These are phyloP conservation scores for Acanthosepion lycidas DNA, from an alignment of 2,888 invertebrate genomes.

Conservation along the genomic window DNA sequence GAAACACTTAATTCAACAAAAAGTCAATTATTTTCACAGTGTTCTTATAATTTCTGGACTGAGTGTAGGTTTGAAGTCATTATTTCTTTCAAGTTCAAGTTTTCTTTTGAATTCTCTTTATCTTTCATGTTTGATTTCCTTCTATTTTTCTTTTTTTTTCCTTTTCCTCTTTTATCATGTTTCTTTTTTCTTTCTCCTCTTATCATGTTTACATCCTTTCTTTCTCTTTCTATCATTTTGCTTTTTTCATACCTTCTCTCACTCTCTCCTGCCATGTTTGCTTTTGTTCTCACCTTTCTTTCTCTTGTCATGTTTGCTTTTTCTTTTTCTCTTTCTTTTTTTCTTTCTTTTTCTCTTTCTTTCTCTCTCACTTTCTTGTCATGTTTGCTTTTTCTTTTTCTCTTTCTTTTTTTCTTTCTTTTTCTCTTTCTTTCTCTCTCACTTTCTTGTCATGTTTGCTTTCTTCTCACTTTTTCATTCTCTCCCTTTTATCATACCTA, in stretches of 20 bases:
- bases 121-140: neutral
- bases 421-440: neutral
- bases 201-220: neutral
- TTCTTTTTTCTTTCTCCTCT: neutral
- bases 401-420: neutral
- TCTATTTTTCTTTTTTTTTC: neutral
- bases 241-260: neutral
- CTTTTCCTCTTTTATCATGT: neutral
- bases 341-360: neutral
- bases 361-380: neutral
- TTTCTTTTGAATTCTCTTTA: neutral
- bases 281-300: neutral
- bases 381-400: neutral
- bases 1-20: no score
- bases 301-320: neutral
- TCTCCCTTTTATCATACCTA: neutral
- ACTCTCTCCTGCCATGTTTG: neutral
- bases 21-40: no score
- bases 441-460: neutral
- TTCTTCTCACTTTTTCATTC: neutral
- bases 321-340: no score
- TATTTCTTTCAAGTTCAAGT: neutral
- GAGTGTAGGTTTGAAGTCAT: no score
- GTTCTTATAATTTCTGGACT: no score
- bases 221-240: neutral